A percentile compares a stretch with the other conserved stretches of the same genome.
phyloP scores from a whole-genome alignment of 2,797 vertebrate species.

The Philypnodon macrostomus region DNA sequence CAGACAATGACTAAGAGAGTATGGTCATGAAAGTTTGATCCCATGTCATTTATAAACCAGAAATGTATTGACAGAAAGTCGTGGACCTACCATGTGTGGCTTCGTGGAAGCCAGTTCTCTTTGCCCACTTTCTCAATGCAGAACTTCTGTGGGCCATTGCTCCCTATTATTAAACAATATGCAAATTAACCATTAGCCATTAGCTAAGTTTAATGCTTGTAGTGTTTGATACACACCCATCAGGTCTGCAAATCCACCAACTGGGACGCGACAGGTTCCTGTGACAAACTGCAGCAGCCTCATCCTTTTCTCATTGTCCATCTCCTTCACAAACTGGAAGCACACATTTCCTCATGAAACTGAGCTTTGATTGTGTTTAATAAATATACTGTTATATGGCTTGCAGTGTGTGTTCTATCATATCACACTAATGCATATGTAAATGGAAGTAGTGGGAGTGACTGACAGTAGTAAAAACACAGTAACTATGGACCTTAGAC shows the following conservation, averaged over 20 bases:
- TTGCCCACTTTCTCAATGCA: conserved; percentile 99
- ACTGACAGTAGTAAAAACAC: too few relatives aligned
- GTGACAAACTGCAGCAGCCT: conserved; percentile 96
- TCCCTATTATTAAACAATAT: conserved; percentile 77
- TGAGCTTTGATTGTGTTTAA: too few relatives aligned
- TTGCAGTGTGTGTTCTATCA: too few relatives aligned
- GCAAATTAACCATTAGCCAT: background rate
- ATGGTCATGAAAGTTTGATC: conserved; percentile 30
- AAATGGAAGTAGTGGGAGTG: too few relatives aligned
- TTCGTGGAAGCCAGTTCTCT: conserved; percentile 98
- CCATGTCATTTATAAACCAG: background rate
- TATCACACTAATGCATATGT: too few relatives aligned
- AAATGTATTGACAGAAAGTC: too few relatives aligned
- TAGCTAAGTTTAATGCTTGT: background rate
- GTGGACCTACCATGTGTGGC: conserved; percentile 92
- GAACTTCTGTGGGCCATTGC: conserved; percentile 98
- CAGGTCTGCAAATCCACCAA: conserved; percentile 94
- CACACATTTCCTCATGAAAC: background rate
- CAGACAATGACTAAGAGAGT: conserved; percentile 39
- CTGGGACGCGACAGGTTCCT: conserved; percentile 92
- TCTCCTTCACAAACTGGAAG: conserved; percentile 93
- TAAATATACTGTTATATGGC: too few relatives aligned
- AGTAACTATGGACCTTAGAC: too few relatives aligned
- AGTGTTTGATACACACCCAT: conserved; percentile 80
- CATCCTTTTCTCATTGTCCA: conserved; percentile 97